Conservation (phyloP, 1,140 invertebrate genomes). For the Ectropis grisescens region DNA sequence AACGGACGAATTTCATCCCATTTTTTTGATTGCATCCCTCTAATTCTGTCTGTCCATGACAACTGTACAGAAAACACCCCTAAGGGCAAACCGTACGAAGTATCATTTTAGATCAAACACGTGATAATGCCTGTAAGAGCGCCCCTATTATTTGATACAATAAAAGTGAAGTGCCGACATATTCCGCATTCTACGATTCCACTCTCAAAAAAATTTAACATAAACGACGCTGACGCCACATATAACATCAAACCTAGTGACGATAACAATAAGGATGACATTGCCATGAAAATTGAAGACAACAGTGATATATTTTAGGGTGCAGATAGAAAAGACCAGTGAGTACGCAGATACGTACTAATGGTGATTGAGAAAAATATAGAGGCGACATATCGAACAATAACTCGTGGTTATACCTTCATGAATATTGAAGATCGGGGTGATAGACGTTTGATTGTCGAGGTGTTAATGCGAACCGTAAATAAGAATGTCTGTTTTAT, state of each 20-base stretch:
- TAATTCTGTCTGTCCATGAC: no score
- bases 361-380: slow-evolving; percentile 70
- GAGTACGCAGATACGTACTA: slow-evolving; percentile 58
- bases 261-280: slow-evolving; percentile 23
- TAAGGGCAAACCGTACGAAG: slow-evolving; percentile 37
- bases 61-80: slow-evolving; percentile 29
- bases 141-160: slow-evolving; percentile 69
- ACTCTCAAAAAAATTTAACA: no score
- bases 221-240: no score
- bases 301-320: slow-evolving; percentile 39
- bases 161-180: slow-evolving; percentile 69
- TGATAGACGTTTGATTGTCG: slow-evolving; percentile 44
- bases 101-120: slow-evolving; percentile 70
- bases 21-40: no score
- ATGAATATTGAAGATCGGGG: slow-evolving; percentile 66
- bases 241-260: no score
- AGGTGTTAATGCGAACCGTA: slow-evolving; percentile 40
- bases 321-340: slow-evolving; percentile 47
- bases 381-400: slow-evolving; percentile 34
- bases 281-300: slow-evolving; percentile 8
- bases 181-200: slow-evolving; percentile 63
- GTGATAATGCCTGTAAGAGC: slow-evolving; percentile 66
- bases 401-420: slow-evolving; percentile 62
- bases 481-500: slow-evolving; percentile 17
- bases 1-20: no score